A percentile compares a stretch with the other conserved stretches of the same genome.
phyloP scores from a whole-genome alignment of 2,113 vertebrate species.

The Seriola dumerili region DNA sequence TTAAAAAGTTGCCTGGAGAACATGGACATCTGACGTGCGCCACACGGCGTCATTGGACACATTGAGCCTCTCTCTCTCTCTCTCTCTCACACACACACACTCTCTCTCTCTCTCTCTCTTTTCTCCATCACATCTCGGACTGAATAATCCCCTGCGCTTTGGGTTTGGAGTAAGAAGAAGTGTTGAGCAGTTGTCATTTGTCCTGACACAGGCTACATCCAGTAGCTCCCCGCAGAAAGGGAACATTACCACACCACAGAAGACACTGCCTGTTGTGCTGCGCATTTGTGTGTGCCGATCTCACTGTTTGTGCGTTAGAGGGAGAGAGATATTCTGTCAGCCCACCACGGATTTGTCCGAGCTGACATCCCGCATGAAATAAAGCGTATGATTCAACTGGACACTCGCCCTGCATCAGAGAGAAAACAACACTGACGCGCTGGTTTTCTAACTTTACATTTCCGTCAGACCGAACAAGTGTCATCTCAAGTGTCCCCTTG shows the following conservation, averaged over 20 bases:
- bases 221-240: conserved; percentile 41
- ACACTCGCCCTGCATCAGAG: conserved; percentile 39
- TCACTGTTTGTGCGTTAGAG: conserved; percentile 45
- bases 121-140: conserved; percentile 59
- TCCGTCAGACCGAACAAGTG: conserved; percentile 57
- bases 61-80: conserved; percentile 43
- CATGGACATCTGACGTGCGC: conserved; percentile 81
- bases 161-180: conserved; percentile 69
- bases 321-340: conserved; percentile 47
- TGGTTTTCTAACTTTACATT: conserved; percentile 46
- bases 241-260: conserved; percentile 30
- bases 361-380: conserved; percentile 53
- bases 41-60: conserved; percentile 75
- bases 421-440: conserved; percentile 48
- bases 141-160: conserved; percentile 69
- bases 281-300: conserved; percentile 39
- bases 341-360: conserved; percentile 54
- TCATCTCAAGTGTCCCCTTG: conserved; percentile 34
- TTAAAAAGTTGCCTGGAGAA: conserved; percentile 82
- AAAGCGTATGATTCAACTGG: conserved; percentile 59
- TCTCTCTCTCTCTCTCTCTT: conserved; percentile 29
- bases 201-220: conserved; percentile 63
- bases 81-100: not conserved
- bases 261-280: conserved; percentile 58
- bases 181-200: conserved; percentile 68